Conservation (phyloP, 2,797 vertebrate genomes). For the Parotocinclus haroldoi region DNA sequence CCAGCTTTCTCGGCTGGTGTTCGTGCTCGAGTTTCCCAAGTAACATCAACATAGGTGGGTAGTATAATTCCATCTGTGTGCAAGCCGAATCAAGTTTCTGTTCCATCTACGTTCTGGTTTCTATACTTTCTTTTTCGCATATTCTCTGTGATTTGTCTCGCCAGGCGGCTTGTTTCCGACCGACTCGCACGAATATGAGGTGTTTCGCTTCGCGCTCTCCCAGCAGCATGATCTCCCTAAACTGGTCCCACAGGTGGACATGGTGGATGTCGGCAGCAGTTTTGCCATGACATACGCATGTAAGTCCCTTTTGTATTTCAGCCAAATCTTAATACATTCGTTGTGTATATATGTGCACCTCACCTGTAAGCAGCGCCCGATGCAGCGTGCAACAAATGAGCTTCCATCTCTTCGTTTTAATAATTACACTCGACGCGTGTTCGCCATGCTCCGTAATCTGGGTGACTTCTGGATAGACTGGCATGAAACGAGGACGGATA, state of each 20-base stretch:
- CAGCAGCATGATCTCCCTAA: conserved; percentile 92
- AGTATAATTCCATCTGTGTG: neutral
- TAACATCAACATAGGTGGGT: conserved; percentile 98
- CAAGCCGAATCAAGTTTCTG: too few relatives aligned
- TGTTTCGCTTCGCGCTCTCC: conserved; percentile 91
- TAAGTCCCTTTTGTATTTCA: conserved; percentile 70
- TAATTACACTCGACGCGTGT: conserved; percentile 2
- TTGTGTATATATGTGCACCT: neutral
- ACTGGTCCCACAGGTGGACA: conserved; percentile 94
- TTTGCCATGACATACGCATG: conserved; percentile 98
- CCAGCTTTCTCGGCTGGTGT: conserved; percentile 81
- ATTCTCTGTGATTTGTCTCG: conserved; percentile 26
- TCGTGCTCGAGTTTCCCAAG: conserved; percentile 94
- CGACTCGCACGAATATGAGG: conserved; percentile 94
- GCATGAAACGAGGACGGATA: conserved; percentile 8
- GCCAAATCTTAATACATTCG: too few relatives aligned
- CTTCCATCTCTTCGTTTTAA: neutral
- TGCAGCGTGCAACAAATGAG: neutral
- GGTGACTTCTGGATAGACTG: conserved; percentile 2
- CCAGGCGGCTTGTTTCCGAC: conserved; percentile 94
- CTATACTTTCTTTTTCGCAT: neutral
- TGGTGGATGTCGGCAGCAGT: conserved; percentile 96
- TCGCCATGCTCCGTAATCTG: too few relatives aligned
- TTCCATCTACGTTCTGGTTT: neutral
- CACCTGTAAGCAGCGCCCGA: neutral